A percentile compares a stretch with the other conserved stretches of the same genome.
phyloP scores from a whole-genome alignment of 2,113 vertebrate species.

The Rhagologus leucostigma region DNA sequence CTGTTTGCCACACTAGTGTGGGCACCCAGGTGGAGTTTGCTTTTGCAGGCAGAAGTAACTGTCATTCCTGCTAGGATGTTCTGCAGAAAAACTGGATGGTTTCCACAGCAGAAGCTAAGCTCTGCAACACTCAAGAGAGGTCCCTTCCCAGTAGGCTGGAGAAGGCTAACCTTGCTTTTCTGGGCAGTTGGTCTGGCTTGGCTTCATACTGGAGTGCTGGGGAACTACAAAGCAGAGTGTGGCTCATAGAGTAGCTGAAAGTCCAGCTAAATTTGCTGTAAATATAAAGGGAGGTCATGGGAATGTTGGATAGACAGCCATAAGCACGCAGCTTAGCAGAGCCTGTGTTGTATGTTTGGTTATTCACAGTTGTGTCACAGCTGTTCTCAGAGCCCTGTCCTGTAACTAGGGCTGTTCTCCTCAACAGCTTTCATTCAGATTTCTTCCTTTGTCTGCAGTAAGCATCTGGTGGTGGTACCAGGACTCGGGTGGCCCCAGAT shows the following conservation, averaged over 20 bases:
- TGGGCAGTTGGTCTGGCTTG: not conserved
- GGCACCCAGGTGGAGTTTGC: not conserved
- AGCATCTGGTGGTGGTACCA: not conserved
- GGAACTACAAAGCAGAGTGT: not conserved
- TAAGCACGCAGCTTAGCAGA: not conserved
- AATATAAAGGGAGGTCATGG: not conserved
- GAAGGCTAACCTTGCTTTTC: not conserved
- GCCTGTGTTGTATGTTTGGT: not conserved
- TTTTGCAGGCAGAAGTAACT: not conserved
- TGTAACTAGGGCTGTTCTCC: not conserved
- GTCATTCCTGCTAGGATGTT: not conserved
- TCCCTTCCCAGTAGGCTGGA: not conserved
- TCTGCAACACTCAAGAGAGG: not conserved
- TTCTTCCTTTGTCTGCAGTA: not conserved
- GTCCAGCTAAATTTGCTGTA: not conserved
- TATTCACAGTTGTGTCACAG: not conserved
- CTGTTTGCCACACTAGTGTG: not conserved
- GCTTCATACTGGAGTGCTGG: rapidly evolving
- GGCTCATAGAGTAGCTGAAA: not conserved
- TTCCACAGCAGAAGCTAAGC: not conserved
- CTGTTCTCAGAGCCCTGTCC: not conserved
- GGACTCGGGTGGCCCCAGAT: not conserved
- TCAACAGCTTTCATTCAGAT: not conserved
- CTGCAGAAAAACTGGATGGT: not conserved
- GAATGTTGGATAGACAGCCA: not conserved